Conservation (phyloP, 2,113 vertebrate species). For the Calyptommatus sinebrachiatus region DNA sequence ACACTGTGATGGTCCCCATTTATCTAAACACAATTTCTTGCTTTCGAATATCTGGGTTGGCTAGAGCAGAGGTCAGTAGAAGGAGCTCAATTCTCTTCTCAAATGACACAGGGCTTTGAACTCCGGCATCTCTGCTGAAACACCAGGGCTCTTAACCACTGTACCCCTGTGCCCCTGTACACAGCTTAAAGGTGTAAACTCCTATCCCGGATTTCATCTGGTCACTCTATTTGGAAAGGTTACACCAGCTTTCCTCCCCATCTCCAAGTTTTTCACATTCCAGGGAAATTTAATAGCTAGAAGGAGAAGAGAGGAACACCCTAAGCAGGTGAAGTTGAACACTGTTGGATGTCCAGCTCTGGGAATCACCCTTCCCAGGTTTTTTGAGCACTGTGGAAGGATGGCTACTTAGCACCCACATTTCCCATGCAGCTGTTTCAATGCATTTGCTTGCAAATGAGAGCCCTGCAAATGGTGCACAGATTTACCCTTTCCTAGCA, state of each 20-base stretch:
- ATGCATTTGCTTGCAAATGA: conserved; percentile 4
- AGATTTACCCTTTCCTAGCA: neutral
- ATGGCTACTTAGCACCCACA: neutral
- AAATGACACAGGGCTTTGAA: too few species aligned
- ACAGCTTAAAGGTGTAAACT: neutral
- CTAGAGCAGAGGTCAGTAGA: too few species aligned
- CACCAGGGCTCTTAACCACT: too few species aligned
- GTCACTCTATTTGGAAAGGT: too few species aligned
- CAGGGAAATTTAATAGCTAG: neutral
- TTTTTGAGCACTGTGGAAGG: neutral
- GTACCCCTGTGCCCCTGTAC: too few species aligned
- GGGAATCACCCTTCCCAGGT: neutral
- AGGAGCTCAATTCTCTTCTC: too few species aligned
- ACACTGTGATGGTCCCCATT: too few species aligned
- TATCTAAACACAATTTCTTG: too few species aligned
- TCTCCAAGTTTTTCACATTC: neutral
- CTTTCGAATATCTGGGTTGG: too few species aligned
- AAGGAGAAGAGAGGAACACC: neutral
- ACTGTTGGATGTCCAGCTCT: neutral
- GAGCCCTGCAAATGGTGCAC: neutral
- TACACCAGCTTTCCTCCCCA: neutral
- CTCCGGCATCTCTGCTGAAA: too few species aligned
- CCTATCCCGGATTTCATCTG: neutral
- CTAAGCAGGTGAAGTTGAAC: too few species aligned
- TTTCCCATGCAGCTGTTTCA: neutral